These are phyloP conservation scores for Fringilla coelebs DNA, from an alignment of 2,797 vertebrate genomes.

Conservation along the genomic window DNA sequence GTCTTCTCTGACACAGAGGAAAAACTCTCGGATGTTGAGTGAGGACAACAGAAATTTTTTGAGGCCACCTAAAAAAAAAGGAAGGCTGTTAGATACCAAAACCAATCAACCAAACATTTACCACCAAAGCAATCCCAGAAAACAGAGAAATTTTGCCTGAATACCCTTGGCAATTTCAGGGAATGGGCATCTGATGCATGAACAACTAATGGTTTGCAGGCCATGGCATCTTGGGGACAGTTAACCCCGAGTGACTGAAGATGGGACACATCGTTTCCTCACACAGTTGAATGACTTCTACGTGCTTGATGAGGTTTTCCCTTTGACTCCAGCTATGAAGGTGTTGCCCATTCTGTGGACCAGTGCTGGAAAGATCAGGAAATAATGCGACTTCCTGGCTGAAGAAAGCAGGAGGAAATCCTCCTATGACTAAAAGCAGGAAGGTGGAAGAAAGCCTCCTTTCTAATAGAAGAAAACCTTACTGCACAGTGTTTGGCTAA, in stretches of 20 bases:
- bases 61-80: not conserved
- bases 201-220: not conserved
- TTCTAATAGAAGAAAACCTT: not conserved
- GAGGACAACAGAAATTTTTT: not conserved
- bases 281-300: not conserved
- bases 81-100: rapidly evolving
- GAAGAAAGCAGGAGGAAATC: not conserved
- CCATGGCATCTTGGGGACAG: rapidly evolving
- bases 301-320: not conserved
- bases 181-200: not conserved
- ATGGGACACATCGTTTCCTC: not conserved
- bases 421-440: not conserved
- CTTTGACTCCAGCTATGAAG: not conserved
- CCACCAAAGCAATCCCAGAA: not conserved
- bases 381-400: not conserved
- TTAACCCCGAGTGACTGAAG: not conserved
- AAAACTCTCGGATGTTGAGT: not conserved
- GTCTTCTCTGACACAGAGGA: not conserved
- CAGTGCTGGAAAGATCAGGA: not conserved
- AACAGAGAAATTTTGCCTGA: not conserved
- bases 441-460: not conserved
- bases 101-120: not conserved
- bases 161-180: not conserved
- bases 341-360: not conserved
- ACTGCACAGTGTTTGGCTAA: not conserved